Conservation (phyloP, 2,888 invertebrate genomes). For the Lithophane semibrunnea region DNA sequence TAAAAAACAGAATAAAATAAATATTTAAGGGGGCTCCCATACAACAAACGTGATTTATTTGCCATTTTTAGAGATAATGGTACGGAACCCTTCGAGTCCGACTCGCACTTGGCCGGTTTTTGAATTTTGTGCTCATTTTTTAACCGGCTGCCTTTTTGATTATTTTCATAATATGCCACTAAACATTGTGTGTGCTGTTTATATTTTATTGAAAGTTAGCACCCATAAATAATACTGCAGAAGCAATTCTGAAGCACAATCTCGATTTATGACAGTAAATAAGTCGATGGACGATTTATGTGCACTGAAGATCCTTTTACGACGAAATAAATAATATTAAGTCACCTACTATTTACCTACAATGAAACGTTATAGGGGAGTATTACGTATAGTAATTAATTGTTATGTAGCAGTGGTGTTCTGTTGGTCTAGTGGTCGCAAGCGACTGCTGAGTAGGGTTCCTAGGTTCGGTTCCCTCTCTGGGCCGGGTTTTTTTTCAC, state of each 20-base stretch:
- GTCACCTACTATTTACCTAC: neutral
- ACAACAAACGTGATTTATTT: too few relatives aligned
- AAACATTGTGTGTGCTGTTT: neutral
- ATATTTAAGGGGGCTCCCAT: too few relatives aligned
- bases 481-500: too few relatives aligned
- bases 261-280: constrained; percentile 25
- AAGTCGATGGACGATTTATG: constrained; percentile 28
- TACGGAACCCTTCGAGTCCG: too few relatives aligned
- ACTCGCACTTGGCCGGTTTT: too few relatives aligned
- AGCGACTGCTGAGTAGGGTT: neutral
- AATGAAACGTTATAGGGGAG: neutral
- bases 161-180: neutral
- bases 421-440: neutral
- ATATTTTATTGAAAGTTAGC: neutral
- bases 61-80: too few relatives aligned
- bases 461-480: too few relatives aligned
- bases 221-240: constrained; percentile 20
- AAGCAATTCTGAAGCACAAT: constrained; percentile 22
- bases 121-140: neutral
- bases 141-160: neutral
- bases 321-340: constrained; percentile 18
- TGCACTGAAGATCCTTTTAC: constrained; percentile 11
- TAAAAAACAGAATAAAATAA: too few relatives aligned
- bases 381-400: constrained; percentile 1
- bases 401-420: neutral